Evolutionary conservation across 2,888 invertebrate species (phyloP).

Genomic region (Nasonia oneida): DNA sequence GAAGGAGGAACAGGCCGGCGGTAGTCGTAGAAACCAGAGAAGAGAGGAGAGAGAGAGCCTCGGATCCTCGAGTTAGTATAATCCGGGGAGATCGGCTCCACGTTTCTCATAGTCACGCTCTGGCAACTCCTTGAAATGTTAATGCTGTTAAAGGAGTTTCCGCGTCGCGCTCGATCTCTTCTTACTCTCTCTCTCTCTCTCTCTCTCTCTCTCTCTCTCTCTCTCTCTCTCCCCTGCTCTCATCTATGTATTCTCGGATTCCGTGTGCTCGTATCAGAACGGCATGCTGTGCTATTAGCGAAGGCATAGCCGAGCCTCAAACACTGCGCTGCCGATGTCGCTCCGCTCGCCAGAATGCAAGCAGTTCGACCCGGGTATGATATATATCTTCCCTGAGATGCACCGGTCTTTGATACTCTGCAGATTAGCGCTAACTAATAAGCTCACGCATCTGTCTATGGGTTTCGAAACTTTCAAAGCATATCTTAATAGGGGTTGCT

Average conservation of each 20-base stretch:
- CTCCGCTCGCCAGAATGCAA: neutral
- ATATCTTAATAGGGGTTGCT: too few species aligned
- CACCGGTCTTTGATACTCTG: neutral
- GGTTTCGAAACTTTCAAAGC: neutral
- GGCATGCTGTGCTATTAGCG: neutral
- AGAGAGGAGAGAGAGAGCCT: neutral
- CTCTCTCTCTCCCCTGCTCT: neutral
- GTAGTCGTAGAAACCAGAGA: neutral
- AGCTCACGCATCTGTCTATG: neutral
- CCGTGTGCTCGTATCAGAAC: neutral
- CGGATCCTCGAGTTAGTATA: conserved; percentile 60
- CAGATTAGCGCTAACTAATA: neutral
- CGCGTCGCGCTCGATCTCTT: conserved; percentile 63
- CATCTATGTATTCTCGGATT: neutral
- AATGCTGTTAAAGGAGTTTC: conserved; percentile 74
- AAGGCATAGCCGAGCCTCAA: neutral
- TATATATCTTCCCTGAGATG: neutral
- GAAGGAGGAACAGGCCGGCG: neutral
- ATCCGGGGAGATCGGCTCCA: conserved; percentile 67
- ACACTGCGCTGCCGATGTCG: neutral
- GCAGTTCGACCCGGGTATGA: neutral
- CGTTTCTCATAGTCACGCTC: conserved; percentile 62
- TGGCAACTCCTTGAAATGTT: conserved; percentile 72
- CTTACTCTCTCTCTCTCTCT: neutral
- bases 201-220: neutral